A percentile compares a stretch with the other conserved stretches of the same genome.
Evolutionary conservation across 2,797 vertebrate genomes (phyloP).

Genomic region (Poliocrania exsul): DNA sequence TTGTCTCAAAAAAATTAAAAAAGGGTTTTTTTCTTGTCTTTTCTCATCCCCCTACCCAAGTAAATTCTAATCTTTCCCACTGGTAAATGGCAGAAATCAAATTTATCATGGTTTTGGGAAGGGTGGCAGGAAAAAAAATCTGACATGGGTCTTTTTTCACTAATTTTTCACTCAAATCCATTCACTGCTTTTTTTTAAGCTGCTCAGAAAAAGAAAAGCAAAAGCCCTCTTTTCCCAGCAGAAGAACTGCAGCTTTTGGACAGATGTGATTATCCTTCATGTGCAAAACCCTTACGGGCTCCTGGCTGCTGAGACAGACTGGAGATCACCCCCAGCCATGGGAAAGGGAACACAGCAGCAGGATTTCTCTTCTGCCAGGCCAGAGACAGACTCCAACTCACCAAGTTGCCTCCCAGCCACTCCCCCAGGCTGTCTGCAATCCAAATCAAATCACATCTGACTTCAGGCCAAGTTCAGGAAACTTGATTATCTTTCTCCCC

Average conservation of each 20-base stretch:
- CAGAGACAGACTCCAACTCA: not conserved
- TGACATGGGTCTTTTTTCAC: not conserved
- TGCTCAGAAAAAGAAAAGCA: not conserved
- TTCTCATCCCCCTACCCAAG: not conserved
- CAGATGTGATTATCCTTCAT: not conserved
- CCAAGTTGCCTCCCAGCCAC: not conserved
- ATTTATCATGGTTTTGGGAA: not conserved
- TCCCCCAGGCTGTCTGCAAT: not conserved
- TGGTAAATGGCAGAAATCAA: not conserved
- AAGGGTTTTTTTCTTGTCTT: not conserved
- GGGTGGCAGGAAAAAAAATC: not conserved
- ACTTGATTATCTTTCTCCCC: slow-evolving; percentile 27
- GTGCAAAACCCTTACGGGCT: not conserved
- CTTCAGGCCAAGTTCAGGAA: slow-evolving; percentile 20
- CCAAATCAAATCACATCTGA: slow-evolving; percentile 29
- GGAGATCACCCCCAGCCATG: not conserved
- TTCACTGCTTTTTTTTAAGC: not conserved
- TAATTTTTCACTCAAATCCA: not conserved
- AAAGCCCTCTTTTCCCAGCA: not conserved
- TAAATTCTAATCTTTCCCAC: not conserved
- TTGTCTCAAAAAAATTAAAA: not conserved
- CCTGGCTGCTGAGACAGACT: not conserved
- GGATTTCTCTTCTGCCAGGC: not conserved
- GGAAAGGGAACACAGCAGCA: not conserved
- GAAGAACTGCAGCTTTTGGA: not conserved